These are phyloP conservation scores for Ceratoteleas bidentatus DNA, from an alignment of 1,140 invertebrate species.

Conservation along the genomic window DNA sequence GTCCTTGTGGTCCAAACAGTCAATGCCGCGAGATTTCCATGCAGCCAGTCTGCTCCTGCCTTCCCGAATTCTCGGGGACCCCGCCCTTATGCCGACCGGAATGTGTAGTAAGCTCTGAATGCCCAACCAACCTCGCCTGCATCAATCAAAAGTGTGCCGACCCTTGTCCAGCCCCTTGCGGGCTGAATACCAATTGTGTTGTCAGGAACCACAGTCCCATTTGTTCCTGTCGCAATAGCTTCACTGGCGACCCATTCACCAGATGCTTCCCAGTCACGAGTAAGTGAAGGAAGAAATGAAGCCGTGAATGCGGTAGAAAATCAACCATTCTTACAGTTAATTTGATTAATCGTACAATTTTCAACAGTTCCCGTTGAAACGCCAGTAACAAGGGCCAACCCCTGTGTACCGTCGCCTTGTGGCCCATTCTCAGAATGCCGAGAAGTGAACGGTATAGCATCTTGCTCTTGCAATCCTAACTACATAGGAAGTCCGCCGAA, in stretches of 20 bases:
- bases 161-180: slow-evolving; percentile 81
- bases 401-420: slow-evolving; percentile 86
- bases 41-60: slow-evolving; percentile 82
- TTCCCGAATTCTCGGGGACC: slow-evolving; percentile 77
- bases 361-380: slow-evolving; percentile 13
- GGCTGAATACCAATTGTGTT: slow-evolving; percentile 78
- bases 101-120: slow-evolving; percentile 86
- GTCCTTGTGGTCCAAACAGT: slow-evolving; percentile 89
- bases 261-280: slow-evolving; percentile 75
- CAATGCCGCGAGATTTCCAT: slow-evolving; percentile 84
- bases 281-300: slow-evolving; percentile 59
- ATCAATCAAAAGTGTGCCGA: slow-evolving; percentile 78
- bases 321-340: background rate
- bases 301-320: background rate
- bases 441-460: slow-evolving; percentile 82
- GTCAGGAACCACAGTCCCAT: slow-evolving; percentile 79
- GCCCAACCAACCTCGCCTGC: slow-evolving; percentile 78
- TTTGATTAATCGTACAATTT: background rate
- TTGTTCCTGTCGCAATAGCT: slow-evolving; percentile 77
- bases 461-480: slow-evolving; percentile 82
- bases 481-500: slow-evolving; percentile 86
- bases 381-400: slow-evolving; percentile 74
- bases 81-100: slow-evolving; percentile 82
- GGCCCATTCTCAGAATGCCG: slow-evolving; percentile 86
- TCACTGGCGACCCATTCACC: slow-evolving; percentile 82